Percentiles rank a stretch among this genome's conserved stretches.
phyloP scores from a whole-genome alignment of 2,888 invertebrate genomes.

The Gymnoscelis rufifasciata region DNA sequence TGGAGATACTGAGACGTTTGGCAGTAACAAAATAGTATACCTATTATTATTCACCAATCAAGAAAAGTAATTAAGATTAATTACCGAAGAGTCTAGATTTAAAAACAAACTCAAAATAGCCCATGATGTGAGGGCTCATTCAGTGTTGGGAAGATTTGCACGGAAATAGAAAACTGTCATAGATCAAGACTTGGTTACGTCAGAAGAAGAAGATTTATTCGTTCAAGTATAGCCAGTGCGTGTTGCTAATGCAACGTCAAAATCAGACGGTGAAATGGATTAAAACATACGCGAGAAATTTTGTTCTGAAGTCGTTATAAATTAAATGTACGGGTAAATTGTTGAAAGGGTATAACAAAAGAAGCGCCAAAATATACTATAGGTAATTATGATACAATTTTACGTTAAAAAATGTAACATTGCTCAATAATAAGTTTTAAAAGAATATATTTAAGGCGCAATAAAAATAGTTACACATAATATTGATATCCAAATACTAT shows the following conservation, averaged over 20 bases:
- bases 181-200: constrained; percentile 24
- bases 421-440: no score
- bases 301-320: neutral
- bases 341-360: neutral
- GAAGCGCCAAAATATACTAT: no score
- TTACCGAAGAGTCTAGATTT: neutral
- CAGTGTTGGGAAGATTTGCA: constrained; percentile 12
- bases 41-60: no score
- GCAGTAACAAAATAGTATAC: no score
- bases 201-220: constrained; percentile 25
- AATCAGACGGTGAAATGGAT: constrained; percentile 13
- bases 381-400: no score
- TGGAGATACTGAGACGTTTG: no score
- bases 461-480: no score
- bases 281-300: neutral
- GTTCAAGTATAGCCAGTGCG: constrained; percentile 21
- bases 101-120: neutral
- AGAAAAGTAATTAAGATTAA: no score
- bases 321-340: neutral
- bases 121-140: constrained; percentile 1
- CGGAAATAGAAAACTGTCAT: constrained; percentile 29
- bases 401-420: no score
- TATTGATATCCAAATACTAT: no score
- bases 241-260: constrained; percentile 17
- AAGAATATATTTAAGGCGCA: no score